These are phyloP conservation scores for Nomada hirtipes DNA, from an alignment of 2,888 invertebrate genomes.

Conservation along the genomic window DNA sequence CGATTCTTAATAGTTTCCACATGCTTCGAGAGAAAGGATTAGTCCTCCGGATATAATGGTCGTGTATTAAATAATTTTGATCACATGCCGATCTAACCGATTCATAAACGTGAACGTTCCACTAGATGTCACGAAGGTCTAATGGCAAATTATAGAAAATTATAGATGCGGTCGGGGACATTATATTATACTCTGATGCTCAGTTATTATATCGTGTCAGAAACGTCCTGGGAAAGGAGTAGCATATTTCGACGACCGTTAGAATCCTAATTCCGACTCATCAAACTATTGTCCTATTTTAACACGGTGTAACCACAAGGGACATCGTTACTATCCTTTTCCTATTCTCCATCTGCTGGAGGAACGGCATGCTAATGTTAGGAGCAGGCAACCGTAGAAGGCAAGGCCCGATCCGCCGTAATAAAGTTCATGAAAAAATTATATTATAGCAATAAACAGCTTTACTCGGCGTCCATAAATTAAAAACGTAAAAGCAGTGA, in stretches of 20 bases:
- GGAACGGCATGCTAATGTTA: slow-evolving; percentile 34
- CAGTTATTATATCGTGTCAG: slow-evolving; percentile 16
- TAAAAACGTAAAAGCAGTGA: not conserved
- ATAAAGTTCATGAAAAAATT: slow-evolving; percentile 16
- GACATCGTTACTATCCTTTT: slow-evolving; percentile 62
- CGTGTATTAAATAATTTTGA: not conserved
- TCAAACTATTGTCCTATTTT: slow-evolving; percentile 65
- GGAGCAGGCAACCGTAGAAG: slow-evolving; percentile 34
- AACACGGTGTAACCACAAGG: slow-evolving; percentile 57
- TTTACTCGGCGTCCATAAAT: not conserved
- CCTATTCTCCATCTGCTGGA: slow-evolving; percentile 67
- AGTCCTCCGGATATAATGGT: not conserved
- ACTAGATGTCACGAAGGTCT: slow-evolving; percentile 7
- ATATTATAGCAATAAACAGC: slow-evolving; percentile 7
- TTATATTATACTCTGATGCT: slow-evolving; percentile 4
- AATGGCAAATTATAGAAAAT: slow-evolving; percentile 32
- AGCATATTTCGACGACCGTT: slow-evolving; percentile 51
- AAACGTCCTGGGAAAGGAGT: slow-evolving; percentile 36
- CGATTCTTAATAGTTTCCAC: not conserved
- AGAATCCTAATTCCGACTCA: slow-evolving; percentile 52
- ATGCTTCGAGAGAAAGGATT: no score
- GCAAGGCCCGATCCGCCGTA: slow-evolving; percentile 9
- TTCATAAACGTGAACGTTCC: slow-evolving; percentile 1
- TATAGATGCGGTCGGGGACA: slow-evolving; percentile 40
- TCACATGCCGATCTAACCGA: not conserved